Percentiles rank a stretch among this genome's conserved stretches.
phyloP scores from a whole-genome alignment of 2,113 vertebrate genomes.

The Puffinus mauretanicus region DNA sequence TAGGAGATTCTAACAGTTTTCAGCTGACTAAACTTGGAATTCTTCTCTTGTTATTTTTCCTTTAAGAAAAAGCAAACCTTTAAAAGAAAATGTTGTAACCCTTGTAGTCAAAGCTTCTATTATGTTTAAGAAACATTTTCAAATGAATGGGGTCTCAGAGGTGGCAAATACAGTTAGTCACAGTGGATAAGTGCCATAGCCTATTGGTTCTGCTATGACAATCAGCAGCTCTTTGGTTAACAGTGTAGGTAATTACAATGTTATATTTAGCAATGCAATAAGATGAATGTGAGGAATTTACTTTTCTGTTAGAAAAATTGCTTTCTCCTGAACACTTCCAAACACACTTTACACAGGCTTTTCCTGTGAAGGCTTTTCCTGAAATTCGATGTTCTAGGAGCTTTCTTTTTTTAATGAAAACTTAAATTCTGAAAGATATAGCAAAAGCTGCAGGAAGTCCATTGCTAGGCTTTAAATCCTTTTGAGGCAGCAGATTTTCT shows the following conservation, averaged over 20 bases:
- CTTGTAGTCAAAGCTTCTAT: neutral
- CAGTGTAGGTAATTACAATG: neutral
- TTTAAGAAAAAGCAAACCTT: neutral
- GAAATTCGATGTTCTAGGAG: neutral
- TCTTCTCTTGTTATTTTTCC: neutral
- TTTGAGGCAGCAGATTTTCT: neutral
- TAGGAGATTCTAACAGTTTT: neutral
- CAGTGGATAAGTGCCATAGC: slow-evolving; percentile 23
- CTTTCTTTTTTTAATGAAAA: neutral
- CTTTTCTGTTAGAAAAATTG: neutral
- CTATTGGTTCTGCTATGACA: slow-evolving; percentile 30
- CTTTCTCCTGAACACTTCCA: neutral
- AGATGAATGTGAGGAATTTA: neutral
- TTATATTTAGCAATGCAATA: neutral
- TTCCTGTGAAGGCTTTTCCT: neutral
- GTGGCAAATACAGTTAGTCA: slow-evolving; percentile 23
- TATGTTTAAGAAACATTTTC: neutral
- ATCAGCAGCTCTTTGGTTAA: neutral
- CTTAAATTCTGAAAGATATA: neutral
- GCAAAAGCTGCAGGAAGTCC: neutral
- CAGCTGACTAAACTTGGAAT: neutral
- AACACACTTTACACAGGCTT: neutral
- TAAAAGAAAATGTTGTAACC: neutral
- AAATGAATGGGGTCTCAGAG: neutral
- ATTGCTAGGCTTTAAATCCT: neutral